Conservation (phyloP, 2,888 invertebrate genomes). For the Rotaria magnacalcarata region DNA sequence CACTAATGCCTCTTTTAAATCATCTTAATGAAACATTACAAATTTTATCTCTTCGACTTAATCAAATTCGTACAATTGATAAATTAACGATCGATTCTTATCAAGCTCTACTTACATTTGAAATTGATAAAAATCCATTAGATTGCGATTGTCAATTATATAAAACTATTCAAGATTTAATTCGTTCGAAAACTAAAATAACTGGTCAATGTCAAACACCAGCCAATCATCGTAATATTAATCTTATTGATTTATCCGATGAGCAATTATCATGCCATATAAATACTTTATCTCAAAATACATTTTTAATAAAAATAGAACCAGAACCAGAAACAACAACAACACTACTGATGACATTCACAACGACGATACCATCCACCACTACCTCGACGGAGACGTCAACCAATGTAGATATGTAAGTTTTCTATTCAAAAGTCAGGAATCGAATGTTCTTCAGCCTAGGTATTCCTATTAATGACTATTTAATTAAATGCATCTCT, state of each 20-base stretch:
- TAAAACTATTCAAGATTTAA: background rate
- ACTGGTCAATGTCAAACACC: slow-evolving; percentile 27
- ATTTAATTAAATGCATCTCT: too few species aligned
- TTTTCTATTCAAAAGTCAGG: background rate
- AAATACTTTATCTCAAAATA: background rate
- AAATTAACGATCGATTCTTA: background rate
- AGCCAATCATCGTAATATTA: background rate
- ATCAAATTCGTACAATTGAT: background rate
- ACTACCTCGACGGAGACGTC: background rate
- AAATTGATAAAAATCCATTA: slow-evolving; percentile 9
- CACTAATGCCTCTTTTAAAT: background rate
- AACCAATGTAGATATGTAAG: background rate
- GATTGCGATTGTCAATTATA: slow-evolving; percentile 23
- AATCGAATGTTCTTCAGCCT: too few species aligned
- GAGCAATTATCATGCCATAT: background rate
- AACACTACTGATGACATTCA: background rate
- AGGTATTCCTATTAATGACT: too few species aligned
- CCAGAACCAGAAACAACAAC: background rate
- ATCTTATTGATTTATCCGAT: background rate
- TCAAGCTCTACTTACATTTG: background rate
- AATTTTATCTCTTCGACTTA: background rate
- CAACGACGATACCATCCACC: too few species aligned
- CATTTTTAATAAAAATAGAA: background rate
- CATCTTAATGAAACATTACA: slow-evolving; percentile 29
- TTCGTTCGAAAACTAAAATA: background rate